Base-by-base conservation (phyloP, 2,113 vertebrate genomes). In the Campylomormyrus tamandua region DNA sequence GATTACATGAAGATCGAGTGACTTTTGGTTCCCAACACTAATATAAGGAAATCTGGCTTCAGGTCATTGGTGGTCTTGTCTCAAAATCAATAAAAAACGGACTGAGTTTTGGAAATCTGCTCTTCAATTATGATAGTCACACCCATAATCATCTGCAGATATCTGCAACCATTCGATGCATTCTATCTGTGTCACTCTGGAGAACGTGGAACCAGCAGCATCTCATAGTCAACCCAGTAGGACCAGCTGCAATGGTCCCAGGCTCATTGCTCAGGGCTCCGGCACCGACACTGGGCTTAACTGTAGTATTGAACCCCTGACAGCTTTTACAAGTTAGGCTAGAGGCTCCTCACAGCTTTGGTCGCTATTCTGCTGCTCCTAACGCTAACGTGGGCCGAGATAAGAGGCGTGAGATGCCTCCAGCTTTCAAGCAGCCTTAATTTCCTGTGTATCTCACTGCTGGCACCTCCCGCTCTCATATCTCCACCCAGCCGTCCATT, bases 401-500 rank as follows among this genome's bases (percentile, higher is more conserved):
- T 83, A 89, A 83, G 62, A 27, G 13, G 11, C 42, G 3, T 4
- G 13, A 89, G 58, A 19, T 46, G 66, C 17, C n/a, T 13, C 15
- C 2, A 11, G 89, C 35, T 84, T 83, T 56, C 89, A 83, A 19
- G 35, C 31, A 50, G 77, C 15, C 89, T 89, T 89, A 42, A 83
- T 89, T 83, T 89, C 89, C 89, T 89, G 89, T 87, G 83, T 39
- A 46, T 46, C 70, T 45, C 39, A 83, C 50, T 5, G 9, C 35
- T 15, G 77, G 46, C 49, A n/a, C 50, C 50, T n/a, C 31, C 17
- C 7, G 49, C 35, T 11, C 27, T 17, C 77, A n/a, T 83, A 80
- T 83, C 89, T 89, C 89, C 52, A 58, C 19, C 46, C 83, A 83
- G 35, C 49, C 50, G 19, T 83, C 74, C 77, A 89, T 89, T 83